A percentile compares a stretch with the other conserved stretches of the same genome.
phyloP scores from a whole-genome alignment of 2,113 vertebrate species.

The Noturus placidus region DNA sequence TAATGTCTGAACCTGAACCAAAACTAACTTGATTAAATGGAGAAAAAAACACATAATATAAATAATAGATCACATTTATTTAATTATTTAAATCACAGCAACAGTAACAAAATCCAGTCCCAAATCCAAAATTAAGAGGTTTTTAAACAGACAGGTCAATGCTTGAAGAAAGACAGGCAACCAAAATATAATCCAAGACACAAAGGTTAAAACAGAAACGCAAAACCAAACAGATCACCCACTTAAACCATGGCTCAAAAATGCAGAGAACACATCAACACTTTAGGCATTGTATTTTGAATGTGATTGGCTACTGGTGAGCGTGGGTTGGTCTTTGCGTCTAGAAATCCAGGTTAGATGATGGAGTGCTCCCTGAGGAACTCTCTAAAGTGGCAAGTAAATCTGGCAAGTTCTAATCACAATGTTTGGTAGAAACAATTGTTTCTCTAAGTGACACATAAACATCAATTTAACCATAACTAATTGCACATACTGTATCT shows the following conservation, averaged over 20 bases:
- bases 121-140: not conserved
- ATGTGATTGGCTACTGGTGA: too few species aligned
- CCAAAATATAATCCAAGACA: not conserved
- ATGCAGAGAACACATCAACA: not conserved
- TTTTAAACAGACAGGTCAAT: not conserved
- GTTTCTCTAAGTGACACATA: not conserved
- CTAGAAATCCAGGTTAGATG: not conserved
- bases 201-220: not conserved
- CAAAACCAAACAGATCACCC: not conserved
- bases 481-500: not conserved
- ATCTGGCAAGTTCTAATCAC: not conserved
- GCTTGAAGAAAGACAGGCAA: not conserved
- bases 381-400: not conserved
- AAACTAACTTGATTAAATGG: not conserved
- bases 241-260: not conserved
- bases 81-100: not conserved
- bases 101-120: not conserved
- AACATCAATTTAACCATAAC: not conserved
- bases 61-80: not conserved
- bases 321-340: not conserved
- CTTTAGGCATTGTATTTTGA: too few species aligned
- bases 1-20: not conserved
- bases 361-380: not conserved
- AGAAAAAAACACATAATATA: not conserved
- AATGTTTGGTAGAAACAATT: not conserved